Evolutionary conservation across 2,113 vertebrate genomes (phyloP).

Genomic region (Mesocricetus auratus): DNA sequence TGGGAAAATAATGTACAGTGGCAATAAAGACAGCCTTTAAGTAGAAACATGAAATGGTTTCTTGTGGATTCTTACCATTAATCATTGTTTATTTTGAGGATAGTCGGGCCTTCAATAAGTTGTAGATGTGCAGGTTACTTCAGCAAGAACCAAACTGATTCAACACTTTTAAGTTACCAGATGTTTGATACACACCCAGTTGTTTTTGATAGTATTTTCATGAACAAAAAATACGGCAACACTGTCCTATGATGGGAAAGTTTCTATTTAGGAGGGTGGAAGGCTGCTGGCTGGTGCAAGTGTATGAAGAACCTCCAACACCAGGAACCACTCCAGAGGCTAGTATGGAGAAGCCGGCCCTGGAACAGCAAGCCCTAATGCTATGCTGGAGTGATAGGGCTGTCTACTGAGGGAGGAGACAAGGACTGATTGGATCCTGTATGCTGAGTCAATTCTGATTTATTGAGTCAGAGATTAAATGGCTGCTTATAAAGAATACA

Average conservation of each 20-base stretch:
- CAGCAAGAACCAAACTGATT: background rate
- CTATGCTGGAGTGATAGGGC: background rate
- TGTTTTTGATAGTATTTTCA: slow-evolving; percentile 52
- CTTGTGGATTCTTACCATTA: background rate
- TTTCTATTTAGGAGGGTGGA: background rate
- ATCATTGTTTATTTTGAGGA: background rate
- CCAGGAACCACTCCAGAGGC: too few species aligned
- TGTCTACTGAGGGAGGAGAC: background rate
- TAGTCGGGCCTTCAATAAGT: background rate
- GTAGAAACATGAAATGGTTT: background rate
- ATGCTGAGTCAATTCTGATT: background rate
- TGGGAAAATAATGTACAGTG: background rate
- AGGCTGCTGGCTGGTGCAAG: background rate
- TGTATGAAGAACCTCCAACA: background rate
- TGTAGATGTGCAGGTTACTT: background rate
- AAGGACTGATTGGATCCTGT: background rate
- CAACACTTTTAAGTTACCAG: background rate
- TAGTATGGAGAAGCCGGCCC: background rate
- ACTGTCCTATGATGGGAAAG: background rate
- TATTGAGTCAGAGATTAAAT: background rate
- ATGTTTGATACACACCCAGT: slow-evolving; percentile 8
- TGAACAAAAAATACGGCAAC: background rate
- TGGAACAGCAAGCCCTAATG: background rate
- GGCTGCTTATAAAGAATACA: background rate
- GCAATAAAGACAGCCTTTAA: background rate